Conservation (phyloP, 2,797 vertebrate species). For the Pangasius djambal region DNA sequence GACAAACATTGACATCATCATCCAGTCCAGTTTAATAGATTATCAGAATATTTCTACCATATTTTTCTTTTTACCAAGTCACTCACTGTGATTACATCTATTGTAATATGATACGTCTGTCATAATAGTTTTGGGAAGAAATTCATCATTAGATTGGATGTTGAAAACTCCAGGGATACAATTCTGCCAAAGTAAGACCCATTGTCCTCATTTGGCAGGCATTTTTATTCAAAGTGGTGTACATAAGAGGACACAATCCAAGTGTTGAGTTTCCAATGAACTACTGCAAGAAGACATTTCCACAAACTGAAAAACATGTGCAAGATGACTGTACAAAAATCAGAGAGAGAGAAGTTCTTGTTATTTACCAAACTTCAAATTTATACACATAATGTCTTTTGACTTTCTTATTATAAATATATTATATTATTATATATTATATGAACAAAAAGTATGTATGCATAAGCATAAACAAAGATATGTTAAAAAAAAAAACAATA, state of each 20-base stretch:
- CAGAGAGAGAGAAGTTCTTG: background rate
- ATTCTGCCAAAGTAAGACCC: slow-evolving; percentile 5
- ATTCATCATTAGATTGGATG: background rate
- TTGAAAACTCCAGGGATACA: slow-evolving; percentile 5
- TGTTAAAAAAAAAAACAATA: background rate
- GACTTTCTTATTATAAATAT: background rate
- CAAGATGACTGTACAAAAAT: background rate
- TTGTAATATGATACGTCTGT: slow-evolving; percentile 12
- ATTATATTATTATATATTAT: too few species aligned
- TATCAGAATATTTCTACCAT: slow-evolving; percentile 12
- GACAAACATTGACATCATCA: background rate
- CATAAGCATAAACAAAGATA: background rate
- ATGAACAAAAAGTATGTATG: background rate
- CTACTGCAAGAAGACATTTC: background rate
- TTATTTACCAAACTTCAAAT: background rate
- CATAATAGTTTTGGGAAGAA: slow-evolving; percentile 10
- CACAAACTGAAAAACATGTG: background rate
- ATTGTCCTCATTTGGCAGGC: slow-evolving; percentile 11
- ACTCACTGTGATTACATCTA: background rate
- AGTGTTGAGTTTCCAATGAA: slow-evolving; percentile 10
- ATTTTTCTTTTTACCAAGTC: slow-evolving; percentile 14
- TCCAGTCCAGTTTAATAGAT: slow-evolving; percentile 7
- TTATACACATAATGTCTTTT: background rate
- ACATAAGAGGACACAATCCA: background rate
- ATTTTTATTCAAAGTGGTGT: slow-evolving; percentile 8